Evolutionary conservation across 2,113 vertebrate genomes (phyloP), one percentile per base, ranked within the genome.

Genomic region (Lynx canadensis): DNA sequence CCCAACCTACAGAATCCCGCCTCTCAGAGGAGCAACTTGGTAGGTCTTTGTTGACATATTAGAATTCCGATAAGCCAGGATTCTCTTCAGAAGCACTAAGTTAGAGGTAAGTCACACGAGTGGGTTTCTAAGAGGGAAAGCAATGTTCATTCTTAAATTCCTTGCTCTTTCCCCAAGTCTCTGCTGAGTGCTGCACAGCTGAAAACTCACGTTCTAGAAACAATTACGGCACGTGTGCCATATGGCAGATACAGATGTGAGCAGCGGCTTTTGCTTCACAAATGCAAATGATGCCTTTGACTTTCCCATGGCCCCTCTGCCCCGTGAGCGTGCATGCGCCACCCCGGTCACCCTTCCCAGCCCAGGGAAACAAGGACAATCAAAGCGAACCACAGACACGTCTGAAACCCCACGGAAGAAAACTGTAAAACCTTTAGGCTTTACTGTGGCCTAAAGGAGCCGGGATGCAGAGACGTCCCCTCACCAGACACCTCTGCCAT

Each of bases 171-270:
- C 69, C 87, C 57, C 27, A 36, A 38, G 63, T 29, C 81, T 94
- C 36, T 18, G 1, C 16, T 14, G 50, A 95, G 82, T 27, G n/a
- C 73, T 6, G 41, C 63, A 27, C 21, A 80, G 82, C 92, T 93
- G 91, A 95, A 52, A 50, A 76, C 63, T 38, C 55, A 1, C 4
- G n/a, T 86, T 91, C 48, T 65, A 25, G 93, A 89, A 78, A 91
- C 63, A 36, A 45, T 92, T 60, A 48, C 0, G 7, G 73, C 74
- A 25, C 92, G 21, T 83, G 78, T 57, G 94, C 97, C 95, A 96
- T 74, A 63, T 69, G 97, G 93, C 1, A 1, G 48, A 78, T 69
- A 45, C 89, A 96, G 89, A 94, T 96, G 89, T 87, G 94, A 93
- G 81, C 23, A 0, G 63, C 0, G 14, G 83, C 92, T 91, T 73